phyloP scores from a whole-genome alignment of 2,888 invertebrate species.

The Maniola hyperantus region DNA sequence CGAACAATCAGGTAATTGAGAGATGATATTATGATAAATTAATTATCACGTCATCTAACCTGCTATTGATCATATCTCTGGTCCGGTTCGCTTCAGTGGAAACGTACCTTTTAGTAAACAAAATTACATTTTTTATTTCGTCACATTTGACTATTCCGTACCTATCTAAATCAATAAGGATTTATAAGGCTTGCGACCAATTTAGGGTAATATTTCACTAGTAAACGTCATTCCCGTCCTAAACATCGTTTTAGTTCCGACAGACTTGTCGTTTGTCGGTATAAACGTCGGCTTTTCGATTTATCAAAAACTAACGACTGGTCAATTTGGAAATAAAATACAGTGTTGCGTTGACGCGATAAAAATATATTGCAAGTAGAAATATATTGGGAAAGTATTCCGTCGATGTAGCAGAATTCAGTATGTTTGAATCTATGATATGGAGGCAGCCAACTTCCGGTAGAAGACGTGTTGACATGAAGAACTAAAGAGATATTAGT shows the following conservation, averaged over 20 bases:
- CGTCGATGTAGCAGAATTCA: background rate
- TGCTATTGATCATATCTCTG: no score
- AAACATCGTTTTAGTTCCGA: constrained; percentile 26
- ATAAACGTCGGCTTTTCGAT: constrained; percentile 24
- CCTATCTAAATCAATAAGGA: constrained; percentile 11
- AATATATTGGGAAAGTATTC: background rate
- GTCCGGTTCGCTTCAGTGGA: no score
- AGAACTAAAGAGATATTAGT: no score
- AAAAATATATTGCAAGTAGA: constrained; percentile 5
- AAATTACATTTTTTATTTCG: background rate
- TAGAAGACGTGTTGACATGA: background rate
- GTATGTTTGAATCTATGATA: no score
- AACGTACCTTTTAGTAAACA: no score
- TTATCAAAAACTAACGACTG: constrained; percentile 18
- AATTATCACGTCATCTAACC: no score
- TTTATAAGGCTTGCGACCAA: constrained; percentile 12
- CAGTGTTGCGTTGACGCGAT: background rate
- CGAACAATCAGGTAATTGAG: no score
- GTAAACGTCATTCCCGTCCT: constrained; percentile 20
- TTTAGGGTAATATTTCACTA: constrained; percentile 19
- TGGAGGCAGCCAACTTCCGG: background rate
- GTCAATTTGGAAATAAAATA: constrained; percentile 15
- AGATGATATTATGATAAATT: no score
- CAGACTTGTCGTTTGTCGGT: constrained; percentile 21
- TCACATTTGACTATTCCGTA: background rate